A percentile compares a stretch with the other conserved stretches of the same genome.
Evolutionary conservation across 2,113 vertebrate genomes (phyloP).

Genomic region (Nibea coibor): DNA sequence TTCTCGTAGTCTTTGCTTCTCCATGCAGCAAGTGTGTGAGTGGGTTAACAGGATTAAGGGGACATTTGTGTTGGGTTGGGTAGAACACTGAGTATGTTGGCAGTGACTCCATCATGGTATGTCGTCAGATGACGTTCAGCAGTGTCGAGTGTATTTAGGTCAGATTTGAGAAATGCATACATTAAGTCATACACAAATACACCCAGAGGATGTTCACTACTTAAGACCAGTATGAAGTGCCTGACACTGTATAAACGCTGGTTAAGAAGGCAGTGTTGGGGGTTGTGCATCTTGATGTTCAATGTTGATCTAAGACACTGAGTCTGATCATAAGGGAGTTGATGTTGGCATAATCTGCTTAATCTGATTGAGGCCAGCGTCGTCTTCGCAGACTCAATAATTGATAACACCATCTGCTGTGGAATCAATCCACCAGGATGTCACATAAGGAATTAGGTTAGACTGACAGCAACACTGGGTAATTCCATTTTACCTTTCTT

Average conservation of each 20-base stretch:
- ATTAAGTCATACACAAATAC: slow-evolving; percentile 47
- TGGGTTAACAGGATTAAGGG: slow-evolving; percentile 79
- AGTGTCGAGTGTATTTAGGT: slow-evolving; percentile 70
- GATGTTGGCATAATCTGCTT: slow-evolving; percentile 75
- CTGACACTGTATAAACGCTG: neutral
- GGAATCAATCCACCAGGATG: slow-evolving; percentile 55
- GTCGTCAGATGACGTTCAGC: slow-evolving; percentile 10
- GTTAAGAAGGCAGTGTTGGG: neutral
- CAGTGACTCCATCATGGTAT: slow-evolving; percentile 42
- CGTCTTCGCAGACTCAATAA: slow-evolving; percentile 74
- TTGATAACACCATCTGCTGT: slow-evolving; percentile 80
- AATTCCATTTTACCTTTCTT: slow-evolving; percentile 57
- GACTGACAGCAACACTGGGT: slow-evolving; percentile 21
- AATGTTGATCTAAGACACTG: slow-evolving; percentile 53
- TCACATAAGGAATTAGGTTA: slow-evolving; percentile 58
- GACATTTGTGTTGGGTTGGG: slow-evolving; percentile 62
- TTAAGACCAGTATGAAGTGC: neutral
- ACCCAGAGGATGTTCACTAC: neutral
- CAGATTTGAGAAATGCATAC: slow-evolving; percentile 64
- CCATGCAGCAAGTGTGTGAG: slow-evolving; percentile 44
- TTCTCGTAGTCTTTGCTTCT: slow-evolving; percentile 54
- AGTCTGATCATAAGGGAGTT: slow-evolving; percentile 56
- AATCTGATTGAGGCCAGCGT: slow-evolving; percentile 74
- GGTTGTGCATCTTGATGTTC: slow-evolving; percentile 28
- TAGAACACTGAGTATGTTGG: slow-evolving; percentile 43